phyloP scores from a whole-genome alignment of 1,140 invertebrate genomes.

The Drosophila pseudoobscura region DNA sequence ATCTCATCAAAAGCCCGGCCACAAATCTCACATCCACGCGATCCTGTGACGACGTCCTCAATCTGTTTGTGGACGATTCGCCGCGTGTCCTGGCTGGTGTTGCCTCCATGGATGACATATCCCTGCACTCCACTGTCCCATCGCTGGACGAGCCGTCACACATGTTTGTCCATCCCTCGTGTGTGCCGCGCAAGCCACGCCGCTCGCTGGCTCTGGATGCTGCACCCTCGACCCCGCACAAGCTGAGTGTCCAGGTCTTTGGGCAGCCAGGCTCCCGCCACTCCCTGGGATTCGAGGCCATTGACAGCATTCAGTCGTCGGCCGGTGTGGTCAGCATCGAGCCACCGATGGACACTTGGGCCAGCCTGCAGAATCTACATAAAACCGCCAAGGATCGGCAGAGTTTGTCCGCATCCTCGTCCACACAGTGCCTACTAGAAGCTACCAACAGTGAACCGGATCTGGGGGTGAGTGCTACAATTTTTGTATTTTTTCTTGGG shows the following conservation, averaged over 20 bases:
- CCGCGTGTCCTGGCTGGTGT: constrained; percentile 32
- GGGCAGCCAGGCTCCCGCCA: constrained; percentile 63
- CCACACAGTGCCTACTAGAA: constrained; percentile 66
- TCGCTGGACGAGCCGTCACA: constrained; percentile 65
- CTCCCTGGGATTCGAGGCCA: constrained; percentile 69
- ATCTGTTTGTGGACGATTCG: constrained; percentile 55
- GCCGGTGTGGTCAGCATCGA: constrained; percentile 17
- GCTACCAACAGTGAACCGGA: constrained; percentile 83
- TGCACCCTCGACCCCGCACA: constrained; percentile 53
- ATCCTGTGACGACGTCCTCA: constrained; percentile 76
- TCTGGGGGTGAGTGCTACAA: constrained; percentile 68
- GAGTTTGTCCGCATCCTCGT: constrained; percentile 22
- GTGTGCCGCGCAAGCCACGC: constrained; percentile 59
- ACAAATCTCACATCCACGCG: constrained; percentile 67
- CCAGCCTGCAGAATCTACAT: constrained; percentile 86
- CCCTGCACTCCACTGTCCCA: constrained; percentile 59
- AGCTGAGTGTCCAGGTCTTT: constrained; percentile 67
- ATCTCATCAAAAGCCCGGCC: constrained; percentile 71
- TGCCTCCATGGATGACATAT: constrained; percentile 72
- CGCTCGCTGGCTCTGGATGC: constrained; percentile 35
- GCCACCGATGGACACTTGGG: constrained; percentile 84
- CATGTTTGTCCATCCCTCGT: constrained; percentile 73
- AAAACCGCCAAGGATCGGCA: constrained; percentile 31
- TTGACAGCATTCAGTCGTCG: constrained; percentile 66
- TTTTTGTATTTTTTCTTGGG: background rate